These are phyloP conservation scores for Marcusenius ussheri DNA, from an alignment of 2,113 vertebrate species.

Conservation along the genomic window DNA sequence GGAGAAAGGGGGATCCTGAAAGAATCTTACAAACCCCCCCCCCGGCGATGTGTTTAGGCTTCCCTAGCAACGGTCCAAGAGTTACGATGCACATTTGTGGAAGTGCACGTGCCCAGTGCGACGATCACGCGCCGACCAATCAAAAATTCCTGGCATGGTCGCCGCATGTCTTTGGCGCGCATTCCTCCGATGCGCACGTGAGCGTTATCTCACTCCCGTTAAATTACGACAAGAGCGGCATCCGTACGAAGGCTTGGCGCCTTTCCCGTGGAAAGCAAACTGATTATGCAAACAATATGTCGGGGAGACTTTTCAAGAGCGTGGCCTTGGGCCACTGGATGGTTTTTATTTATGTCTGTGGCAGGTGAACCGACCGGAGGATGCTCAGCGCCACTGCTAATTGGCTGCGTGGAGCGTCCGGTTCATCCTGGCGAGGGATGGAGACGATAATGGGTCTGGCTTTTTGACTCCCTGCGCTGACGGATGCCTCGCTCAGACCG, in stretches of 20 bases:
- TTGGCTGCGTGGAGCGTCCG: slow-evolving; percentile 34
- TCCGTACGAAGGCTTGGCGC: slow-evolving; percentile 25
- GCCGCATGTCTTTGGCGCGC: neutral
- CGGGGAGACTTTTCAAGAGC: slow-evolving; percentile 26
- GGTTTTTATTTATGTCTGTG: slow-evolving; percentile 20
- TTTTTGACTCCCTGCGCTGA: slow-evolving; percentile 16
- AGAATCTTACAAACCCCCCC: neutral
- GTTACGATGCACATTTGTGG: neutral
- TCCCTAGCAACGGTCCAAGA: neutral
- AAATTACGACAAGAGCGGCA: slow-evolving; percentile 9
- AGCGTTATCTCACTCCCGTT: slow-evolving; percentile 4
- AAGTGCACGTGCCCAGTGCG: neutral
- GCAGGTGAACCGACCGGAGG: slow-evolving; percentile 23
- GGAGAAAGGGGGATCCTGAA: neutral
- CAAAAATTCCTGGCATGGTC: neutral
- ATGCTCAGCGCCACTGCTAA: slow-evolving; percentile 26
- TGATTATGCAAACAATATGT: slow-evolving; percentile 34
- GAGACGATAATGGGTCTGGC: slow-evolving; percentile 30
- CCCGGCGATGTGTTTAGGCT: neutral
- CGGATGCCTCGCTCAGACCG: neutral
- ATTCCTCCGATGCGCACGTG: neutral
- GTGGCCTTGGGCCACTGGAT: slow-evolving; percentile 17
- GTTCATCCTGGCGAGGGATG: slow-evolving; percentile 32
- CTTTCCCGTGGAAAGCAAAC: slow-evolving; percentile 16
- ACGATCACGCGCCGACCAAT: neutral